Evolutionary conservation across 1,140 invertebrate species (phyloP), one percentile per base, ranked within the genome.

Genomic region (Matsumurasca onukii): DNA sequence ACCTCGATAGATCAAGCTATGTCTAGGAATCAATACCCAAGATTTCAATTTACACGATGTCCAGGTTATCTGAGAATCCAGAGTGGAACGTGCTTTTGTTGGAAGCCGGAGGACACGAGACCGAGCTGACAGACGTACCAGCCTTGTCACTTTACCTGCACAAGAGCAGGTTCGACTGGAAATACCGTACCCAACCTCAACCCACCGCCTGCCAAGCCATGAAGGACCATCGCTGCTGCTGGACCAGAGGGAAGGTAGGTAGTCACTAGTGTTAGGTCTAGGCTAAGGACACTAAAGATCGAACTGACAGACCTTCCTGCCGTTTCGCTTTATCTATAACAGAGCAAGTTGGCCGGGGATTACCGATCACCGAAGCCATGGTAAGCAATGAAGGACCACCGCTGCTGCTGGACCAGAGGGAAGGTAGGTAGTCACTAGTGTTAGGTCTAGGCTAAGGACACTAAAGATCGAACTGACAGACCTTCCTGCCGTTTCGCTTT

Each of bases 151-250:
- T 94, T 2, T 94, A 93, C 75, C 81, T 97, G 52, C 94, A 96
- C 77, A 92, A 93, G 70, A 95, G 93, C 74, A 91, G 92, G 80
- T 73, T 69, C 71, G 95, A 98, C 79, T 98, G 95, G 96, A 90
- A 93, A 75, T 97, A 95, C 78, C 85, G 89, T 82, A 92, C 94
- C 0, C 91, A 94, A 74, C 91, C 94, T 0, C 91, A 94, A 76
- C 81, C 88, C 27, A 86, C 91, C 0, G 93, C 94, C 0, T 95
- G 93, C 71, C 90, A 91, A 76, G 91, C 91, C 0, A 92, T 93
- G 90, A 82, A 86, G 48, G 91, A 92, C 75, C 86, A 86, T 34
- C 82, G 91, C 34, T 93, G 91, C 76, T 89, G 87, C 71, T 94
- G 91, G 92, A 93, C 91, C 0, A 84, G 91, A 65, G 92, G 92